Evolutionary conservation across 1,140 invertebrate genomes (phyloP).

Genomic region (Tribolium castaneum): DNA sequence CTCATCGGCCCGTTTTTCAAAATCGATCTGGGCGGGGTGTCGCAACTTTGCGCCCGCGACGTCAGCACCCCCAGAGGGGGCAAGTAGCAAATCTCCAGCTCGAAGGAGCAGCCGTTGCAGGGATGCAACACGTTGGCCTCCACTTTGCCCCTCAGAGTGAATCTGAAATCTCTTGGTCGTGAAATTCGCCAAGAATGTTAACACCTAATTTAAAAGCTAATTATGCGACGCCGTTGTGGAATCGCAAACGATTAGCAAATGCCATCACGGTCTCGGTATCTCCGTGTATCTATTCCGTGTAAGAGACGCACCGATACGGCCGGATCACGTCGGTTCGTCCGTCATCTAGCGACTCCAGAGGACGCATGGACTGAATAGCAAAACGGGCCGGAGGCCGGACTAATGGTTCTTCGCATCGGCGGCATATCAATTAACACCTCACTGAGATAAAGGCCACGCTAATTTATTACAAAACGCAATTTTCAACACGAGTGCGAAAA

Average conservation of each 20-base stretch:
- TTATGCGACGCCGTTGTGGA: constrained; percentile 19
- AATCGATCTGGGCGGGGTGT: constrained; percentile 53
- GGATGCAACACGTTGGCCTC: constrained; percentile 58
- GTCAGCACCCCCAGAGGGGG: constrained; percentile 62
- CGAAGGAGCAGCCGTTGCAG: constrained; percentile 75
- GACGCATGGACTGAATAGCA: constrained; percentile 34
- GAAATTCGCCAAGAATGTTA: constrained; percentile 24
- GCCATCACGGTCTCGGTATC: constrained; percentile 40
- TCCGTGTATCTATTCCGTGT: constrained; percentile 39
- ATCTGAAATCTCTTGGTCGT: constrained; percentile 65
- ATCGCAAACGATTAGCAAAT: constrained; percentile 45
- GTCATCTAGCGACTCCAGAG: constrained; percentile 40
- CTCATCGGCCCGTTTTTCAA: constrained; percentile 51
- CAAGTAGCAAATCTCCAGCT: constrained; percentile 82
- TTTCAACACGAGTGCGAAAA: background rate
- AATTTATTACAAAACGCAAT: constrained; percentile 19
- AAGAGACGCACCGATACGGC: constrained; percentile 36
- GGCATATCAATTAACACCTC: constrained; percentile 48
- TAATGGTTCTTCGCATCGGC: constrained; percentile 39
- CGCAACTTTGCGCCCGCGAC: constrained; percentile 3
- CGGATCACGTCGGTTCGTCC: constrained; percentile 45
- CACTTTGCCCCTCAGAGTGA: constrained; percentile 73
- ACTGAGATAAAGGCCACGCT: background rate
- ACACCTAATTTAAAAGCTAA: constrained; percentile 29
- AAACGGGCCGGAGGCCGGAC: constrained; percentile 6